phyloP scores from a whole-genome alignment of 2,797 vertebrate species.

The Microtus obscurus region DNA sequence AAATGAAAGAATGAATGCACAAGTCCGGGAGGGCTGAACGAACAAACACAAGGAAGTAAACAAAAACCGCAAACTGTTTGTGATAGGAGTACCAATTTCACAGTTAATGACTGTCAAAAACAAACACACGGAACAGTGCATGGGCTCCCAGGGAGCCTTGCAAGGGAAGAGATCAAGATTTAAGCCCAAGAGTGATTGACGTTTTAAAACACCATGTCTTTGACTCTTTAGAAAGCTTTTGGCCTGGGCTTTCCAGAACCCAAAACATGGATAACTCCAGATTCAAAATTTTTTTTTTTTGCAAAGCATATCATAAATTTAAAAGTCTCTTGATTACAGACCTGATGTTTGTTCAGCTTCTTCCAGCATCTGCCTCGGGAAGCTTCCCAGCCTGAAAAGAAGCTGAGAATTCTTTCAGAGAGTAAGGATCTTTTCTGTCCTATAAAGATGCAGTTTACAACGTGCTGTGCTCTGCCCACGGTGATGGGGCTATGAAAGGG shows the following conservation, averaged over 20 bases:
- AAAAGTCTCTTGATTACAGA: slow-evolving; percentile 46
- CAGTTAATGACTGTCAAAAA: neutral
- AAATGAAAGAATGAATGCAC: neutral
- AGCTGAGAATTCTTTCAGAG: slow-evolving; percentile 64
- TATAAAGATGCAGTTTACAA: slow-evolving; percentile 47
- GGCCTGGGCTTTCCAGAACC: slow-evolving; percentile 11
- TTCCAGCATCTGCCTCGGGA: slow-evolving; percentile 43
- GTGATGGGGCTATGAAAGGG: slow-evolving; percentile 11
- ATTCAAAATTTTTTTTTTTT: neutral
- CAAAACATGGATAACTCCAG: slow-evolving; percentile 45
- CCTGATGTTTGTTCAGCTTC: neutral
- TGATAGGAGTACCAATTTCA: neutral
- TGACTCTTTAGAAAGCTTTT: neutral
- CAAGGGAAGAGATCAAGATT: neutral
- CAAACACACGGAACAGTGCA: neutral
- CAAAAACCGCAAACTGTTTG: neutral
- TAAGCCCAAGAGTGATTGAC: slow-evolving; percentile 18
- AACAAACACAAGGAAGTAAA: neutral
- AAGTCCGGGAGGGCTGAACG: neutral
- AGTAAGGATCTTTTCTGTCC: neutral
- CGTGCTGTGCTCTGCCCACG: neutral
- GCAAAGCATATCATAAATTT: slow-evolving; percentile 48
- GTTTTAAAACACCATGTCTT: slow-evolving; percentile 7
- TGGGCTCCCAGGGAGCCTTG: neutral
- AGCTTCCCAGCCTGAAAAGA: slow-evolving; percentile 38